Conservation (phyloP, 2,888 invertebrate species). For the Serripes groenlandicus region DNA sequence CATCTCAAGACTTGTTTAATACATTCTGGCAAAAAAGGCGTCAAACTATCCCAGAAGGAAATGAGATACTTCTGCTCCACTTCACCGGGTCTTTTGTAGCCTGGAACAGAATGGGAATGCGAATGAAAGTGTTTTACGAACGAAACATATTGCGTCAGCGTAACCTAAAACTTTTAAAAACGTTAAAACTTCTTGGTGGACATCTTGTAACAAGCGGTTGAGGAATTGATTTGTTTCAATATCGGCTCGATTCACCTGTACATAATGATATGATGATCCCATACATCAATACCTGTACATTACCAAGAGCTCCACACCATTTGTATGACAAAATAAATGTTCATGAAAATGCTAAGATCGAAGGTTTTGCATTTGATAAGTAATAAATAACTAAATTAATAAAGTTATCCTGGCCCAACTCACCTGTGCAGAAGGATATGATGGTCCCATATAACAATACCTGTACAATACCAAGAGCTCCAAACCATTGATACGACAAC, state of each 20-base stretch:
- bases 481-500: constrained; percentile 71
- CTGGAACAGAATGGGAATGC: background rate
- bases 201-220: too few species aligned
- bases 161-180: too few species aligned
- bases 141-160: too few species aligned
- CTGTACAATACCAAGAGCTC: constrained; percentile 64
- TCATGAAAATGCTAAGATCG: too few species aligned
- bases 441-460: constrained; percentile 63
- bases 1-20: constrained; percentile 52
- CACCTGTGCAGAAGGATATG: constrained; percentile 71
- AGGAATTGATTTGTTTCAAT: too few species aligned
- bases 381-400: too few species aligned
- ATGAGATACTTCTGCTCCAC: constrained; percentile 57
- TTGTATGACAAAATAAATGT: constrained; percentile 70
- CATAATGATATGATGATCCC: constrained; percentile 67
- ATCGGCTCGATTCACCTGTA: constrained; percentile 72
- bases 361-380: too few species aligned
- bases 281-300: constrained; percentile 58
- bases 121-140: background rate
- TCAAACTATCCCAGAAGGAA: constrained; percentile 61
- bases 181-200: too few species aligned
- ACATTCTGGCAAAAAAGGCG: constrained; percentile 64
- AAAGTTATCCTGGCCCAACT: too few species aligned
- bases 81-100: constrained; percentile 54
- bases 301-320: constrained; percentile 69